A percentile compares a stretch with the other conserved stretches of the same genome.
Conservation (phyloP, 2,797 vertebrate species). For the Melanotaenia trifasciata region DNA sequence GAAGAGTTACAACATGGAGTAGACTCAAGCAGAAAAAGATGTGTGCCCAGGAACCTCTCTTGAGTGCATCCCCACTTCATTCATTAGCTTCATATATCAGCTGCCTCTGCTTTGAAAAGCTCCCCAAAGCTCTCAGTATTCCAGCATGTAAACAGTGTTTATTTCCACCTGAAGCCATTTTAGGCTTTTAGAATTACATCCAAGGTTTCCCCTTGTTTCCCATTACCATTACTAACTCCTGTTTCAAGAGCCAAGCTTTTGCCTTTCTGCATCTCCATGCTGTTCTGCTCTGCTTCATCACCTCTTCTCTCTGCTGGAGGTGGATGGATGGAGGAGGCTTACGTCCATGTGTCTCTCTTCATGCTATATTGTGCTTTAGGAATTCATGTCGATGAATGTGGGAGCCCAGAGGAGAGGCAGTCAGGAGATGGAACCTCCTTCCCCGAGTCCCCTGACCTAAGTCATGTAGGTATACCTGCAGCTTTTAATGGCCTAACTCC, state of each 20-base stretch:
- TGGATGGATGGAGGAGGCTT: conserved; percentile 52
- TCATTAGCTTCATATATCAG: conserved; percentile 39
- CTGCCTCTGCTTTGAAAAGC: conserved; percentile 28
- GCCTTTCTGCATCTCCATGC: conserved; percentile 31
- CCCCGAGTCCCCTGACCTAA: conserved; percentile 95
- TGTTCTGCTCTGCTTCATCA: conserved; percentile 57
- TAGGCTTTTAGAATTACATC: conserved; percentile 18
- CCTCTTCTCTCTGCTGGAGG: conserved; percentile 41
- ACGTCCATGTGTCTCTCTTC: conserved; percentile 61
- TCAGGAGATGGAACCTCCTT: conserved; percentile 97
- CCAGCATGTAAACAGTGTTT: conserved; percentile 17
- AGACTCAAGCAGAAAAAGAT: conserved; percentile 6
- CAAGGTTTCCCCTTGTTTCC: conserved; percentile 29
- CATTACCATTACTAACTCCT: conserved; percentile 42
- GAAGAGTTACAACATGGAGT: conserved; percentile 4
- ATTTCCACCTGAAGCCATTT: conserved; percentile 15
- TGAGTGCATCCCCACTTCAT: conserved; percentile 18
- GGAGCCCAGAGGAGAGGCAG: conserved; percentile 93
- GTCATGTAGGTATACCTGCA: conserved; percentile 83
- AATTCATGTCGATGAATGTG: conserved; percentile 87
- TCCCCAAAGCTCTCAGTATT: not conserved
- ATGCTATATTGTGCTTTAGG: conserved; percentile 83
- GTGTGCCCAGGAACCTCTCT: conserved; percentile 8
- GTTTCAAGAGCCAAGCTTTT: conserved; percentile 32
- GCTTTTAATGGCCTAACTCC: conserved; percentile 36